Evolutionary conservation across 2,113 vertebrate genomes (phyloP).

Genomic region (Corythornis vintsioides): DNA sequence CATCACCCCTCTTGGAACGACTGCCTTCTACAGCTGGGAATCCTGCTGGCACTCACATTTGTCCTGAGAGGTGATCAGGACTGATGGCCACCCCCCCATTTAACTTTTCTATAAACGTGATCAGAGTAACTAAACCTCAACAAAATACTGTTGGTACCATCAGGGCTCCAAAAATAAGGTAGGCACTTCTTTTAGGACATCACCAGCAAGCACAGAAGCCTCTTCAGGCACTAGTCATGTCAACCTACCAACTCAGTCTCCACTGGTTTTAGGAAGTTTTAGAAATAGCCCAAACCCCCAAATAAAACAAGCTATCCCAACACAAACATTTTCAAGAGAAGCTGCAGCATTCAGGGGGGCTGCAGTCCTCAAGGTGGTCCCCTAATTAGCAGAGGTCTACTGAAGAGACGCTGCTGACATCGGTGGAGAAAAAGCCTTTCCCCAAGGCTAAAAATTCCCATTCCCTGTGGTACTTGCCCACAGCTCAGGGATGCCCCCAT

Average conservation of each 20-base stretch:
- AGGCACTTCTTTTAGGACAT: not conserved
- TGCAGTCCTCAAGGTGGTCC: not conserved
- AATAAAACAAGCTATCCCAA: not conserved
- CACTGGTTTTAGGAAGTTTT: not conserved
- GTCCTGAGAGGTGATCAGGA: not conserved
- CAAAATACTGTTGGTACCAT: not conserved
- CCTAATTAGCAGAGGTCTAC: not conserved
- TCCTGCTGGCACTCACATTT: not conserved
- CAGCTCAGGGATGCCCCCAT: not conserved
- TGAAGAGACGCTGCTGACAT: fast-evolving
- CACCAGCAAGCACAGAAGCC: not conserved
- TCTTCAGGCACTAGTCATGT: not conserved
- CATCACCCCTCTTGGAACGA: not conserved
- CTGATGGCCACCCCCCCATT: not conserved
- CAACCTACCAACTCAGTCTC: not conserved
- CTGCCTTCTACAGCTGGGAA: not conserved
- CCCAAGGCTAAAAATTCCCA: not conserved
- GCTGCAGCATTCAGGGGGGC: not conserved
- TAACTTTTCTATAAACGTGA: not conserved
- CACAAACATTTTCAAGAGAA: not conserved
- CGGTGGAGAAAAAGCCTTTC: not conserved
- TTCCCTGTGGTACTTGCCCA: not conserved
- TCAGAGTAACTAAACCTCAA: not conserved
- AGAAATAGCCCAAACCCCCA: not conserved
- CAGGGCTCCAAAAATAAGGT: not conserved